phyloP scores from a whole-genome alignment of 2,797 vertebrate species.

The Erpetoichthys calabaricus region DNA sequence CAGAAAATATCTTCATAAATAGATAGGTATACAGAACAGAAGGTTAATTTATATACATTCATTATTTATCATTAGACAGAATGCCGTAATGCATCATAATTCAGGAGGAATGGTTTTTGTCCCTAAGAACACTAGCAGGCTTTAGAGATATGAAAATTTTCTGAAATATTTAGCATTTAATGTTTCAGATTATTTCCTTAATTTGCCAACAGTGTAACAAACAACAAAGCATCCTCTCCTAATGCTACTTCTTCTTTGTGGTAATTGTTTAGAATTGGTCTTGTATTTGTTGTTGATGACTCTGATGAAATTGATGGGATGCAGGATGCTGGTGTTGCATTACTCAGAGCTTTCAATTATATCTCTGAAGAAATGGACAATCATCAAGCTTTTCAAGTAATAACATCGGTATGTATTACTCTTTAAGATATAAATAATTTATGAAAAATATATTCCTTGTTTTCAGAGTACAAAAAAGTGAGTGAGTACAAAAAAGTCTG shows the following conservation, averaged over 20 bases:
- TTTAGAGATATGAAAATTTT: background rate
- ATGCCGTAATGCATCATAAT: too few relatives aligned
- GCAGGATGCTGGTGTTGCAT: slow-evolving; percentile 79
- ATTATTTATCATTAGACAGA: too few relatives aligned
- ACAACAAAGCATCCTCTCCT: too few relatives aligned
- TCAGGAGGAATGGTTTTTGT: too few relatives aligned
- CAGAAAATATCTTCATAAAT: too few relatives aligned
- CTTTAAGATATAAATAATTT: background rate
- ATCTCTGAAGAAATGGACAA: slow-evolving; percentile 76
- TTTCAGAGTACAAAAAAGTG: too few relatives aligned
- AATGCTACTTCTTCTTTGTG: background rate
- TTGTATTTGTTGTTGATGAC: slow-evolving; percentile 85
- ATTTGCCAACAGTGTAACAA: too few relatives aligned
- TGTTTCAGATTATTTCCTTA: too few relatives aligned
- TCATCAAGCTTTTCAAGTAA: slow-evolving; percentile 74
- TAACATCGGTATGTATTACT: slow-evolving; percentile 66
- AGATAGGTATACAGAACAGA: too few relatives aligned
- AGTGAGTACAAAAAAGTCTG: too few relatives aligned
- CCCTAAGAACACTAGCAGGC: too few relatives aligned
- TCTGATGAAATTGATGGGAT: slow-evolving; percentile 76
- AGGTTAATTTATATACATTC: too few relatives aligned
- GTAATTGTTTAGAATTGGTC: slow-evolving; percentile 59
- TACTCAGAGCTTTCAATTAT: slow-evolving; percentile 85
- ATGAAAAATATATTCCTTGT: background rate
- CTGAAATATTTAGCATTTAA: background rate